Base-by-base conservation (phyloP, 2,888 invertebrate genomes). In the Emesis russula region DNA sequence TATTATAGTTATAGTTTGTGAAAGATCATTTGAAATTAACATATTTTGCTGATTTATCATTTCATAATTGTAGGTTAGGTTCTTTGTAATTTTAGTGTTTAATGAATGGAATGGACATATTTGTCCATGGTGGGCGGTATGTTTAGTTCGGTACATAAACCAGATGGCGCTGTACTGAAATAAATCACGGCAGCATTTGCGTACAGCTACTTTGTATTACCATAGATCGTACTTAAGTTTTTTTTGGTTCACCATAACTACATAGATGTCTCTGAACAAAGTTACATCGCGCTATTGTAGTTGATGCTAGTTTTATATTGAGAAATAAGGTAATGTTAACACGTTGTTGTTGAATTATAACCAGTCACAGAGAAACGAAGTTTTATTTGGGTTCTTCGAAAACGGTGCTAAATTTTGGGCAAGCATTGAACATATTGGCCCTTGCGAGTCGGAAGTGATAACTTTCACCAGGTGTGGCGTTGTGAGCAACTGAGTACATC, bases 361-460 rank as follows among this genome's bases (percentile, higher is more conserved):
- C 15, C 48, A 48, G 48, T 48, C 48, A 48, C 48, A 9, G 4
- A 1, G 3, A 48, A 48, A 4, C 48, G 15, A 48, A 15, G 15
- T 48, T 15, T 48, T 48, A 48, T 48, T 48, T 48, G 9, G 4
- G 15, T 3, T 25, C 15, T 48, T 48, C 48, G 15, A 15, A 15
- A 15, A 15, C 25, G 0, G 48, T 48, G 48, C 48, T n/a, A 38
- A 18, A 36, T 36, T 73, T 33, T 71, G n/a, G 18, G 36, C 41
- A 73, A 73, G 6, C 18, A 4, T 73, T 73, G 73, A n/a, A 73
- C 38, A 44, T 41, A 44, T 41, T 73, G 38, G 38, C 41, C n/a
- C 73, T 73, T 38, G 3, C 73, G 41, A 68, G 66, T 68, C 66
- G 66, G 66, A 68, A 13, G 66, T 68, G 66, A 68, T 3, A 25